phyloP scores from a whole-genome alignment of 1,140 invertebrate genomes.

The Leptonema lineaticorne region DNA sequence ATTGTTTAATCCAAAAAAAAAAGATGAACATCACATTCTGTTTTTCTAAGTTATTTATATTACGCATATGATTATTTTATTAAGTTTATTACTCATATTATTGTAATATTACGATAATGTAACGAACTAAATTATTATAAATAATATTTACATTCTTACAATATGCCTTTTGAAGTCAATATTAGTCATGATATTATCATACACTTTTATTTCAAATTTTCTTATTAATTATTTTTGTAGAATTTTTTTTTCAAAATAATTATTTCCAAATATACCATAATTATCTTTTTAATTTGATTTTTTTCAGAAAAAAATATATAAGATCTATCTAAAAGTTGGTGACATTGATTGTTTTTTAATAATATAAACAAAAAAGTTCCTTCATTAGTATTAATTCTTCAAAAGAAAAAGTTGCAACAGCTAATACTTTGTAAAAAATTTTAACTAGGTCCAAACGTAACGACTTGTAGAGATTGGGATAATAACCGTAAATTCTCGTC shows the following conservation, averaged over 20 bases:
- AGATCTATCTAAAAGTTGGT: background rate
- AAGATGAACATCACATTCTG: too few species aligned
- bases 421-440: background rate
- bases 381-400: conserved; percentile 1
- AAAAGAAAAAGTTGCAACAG: background rate
- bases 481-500: background rate
- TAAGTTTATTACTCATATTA: too few species aligned
- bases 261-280: too few species aligned
- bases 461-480: background rate
- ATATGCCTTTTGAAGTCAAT: conserved; percentile 34
- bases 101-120: too few species aligned
- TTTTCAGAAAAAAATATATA: background rate
- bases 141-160: conserved; percentile 37
- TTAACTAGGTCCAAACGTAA: background rate
- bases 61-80: too few species aligned
- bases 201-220: conserved; percentile 1
- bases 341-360: background rate
- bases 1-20: conserved; percentile 10
- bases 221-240: too few species aligned
- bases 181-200: conserved; percentile 37
- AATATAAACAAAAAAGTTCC: conserved; percentile 1
- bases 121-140: too few species aligned
- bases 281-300: too few species aligned
- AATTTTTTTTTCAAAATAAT: too few species aligned
- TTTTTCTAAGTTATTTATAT: too few species aligned